Conservation (phyloP, 2,797 vertebrate genomes). For the Streptopelia turtur region DNA sequence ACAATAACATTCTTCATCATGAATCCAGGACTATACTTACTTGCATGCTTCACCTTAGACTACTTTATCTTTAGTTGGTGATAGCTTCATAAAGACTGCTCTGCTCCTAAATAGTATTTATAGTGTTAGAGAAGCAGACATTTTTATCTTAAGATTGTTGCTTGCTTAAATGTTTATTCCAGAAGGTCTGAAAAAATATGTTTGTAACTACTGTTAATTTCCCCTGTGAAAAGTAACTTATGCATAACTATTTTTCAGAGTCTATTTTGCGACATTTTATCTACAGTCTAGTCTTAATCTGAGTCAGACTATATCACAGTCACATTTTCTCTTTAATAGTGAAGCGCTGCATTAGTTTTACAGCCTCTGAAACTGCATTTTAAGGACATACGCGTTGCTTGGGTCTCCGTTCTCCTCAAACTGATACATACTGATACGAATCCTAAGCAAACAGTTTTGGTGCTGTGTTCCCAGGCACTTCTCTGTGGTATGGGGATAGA, state of each 20-base stretch:
- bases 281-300: background rate
- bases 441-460: background rate
- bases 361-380: background rate
- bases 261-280: background rate
- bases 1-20: background rate
- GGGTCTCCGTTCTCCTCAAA: background rate
- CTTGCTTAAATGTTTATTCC: slow-evolving; percentile 12
- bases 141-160: background rate
- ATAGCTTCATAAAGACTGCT: background rate
- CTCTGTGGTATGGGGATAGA: background rate
- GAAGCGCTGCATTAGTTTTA: background rate
- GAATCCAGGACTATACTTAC: background rate
- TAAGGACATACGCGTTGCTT: background rate
- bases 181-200: slow-evolving; percentile 3
- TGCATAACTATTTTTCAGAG: background rate
- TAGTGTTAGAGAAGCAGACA: background rate
- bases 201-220: background rate
- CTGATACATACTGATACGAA: background rate
- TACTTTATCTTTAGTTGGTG: background rate
- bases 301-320: background rate
- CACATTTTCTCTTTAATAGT: slow-evolving; percentile 2
- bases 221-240: background rate
- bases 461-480: background rate
- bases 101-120: background rate
- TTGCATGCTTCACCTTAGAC: background rate